Evolutionary conservation across 2,888 invertebrate genomes (phyloP).

Genomic region (Lepetodrilus schrolli): DNA sequence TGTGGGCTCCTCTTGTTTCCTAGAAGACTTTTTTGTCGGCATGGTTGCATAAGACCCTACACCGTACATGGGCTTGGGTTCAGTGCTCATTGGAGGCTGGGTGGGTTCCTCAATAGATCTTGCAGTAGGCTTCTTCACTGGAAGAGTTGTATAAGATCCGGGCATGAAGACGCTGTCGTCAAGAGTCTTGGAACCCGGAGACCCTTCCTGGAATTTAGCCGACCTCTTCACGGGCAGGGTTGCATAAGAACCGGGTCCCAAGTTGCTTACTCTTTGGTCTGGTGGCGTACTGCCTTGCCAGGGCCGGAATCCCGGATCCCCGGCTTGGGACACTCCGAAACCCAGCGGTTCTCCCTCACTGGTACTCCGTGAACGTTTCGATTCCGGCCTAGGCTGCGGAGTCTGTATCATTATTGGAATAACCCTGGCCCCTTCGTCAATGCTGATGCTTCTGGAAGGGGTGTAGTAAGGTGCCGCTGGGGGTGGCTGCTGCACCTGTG

Average conservation of each 20-base stretch:
- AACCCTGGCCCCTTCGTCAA: slow-evolving; percentile 35
- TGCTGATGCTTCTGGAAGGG: slow-evolving; percentile 39
- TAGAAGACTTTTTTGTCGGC: slow-evolving; percentile 41
- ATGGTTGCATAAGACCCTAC: slow-evolving; percentile 57
- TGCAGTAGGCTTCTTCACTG: slow-evolving; percentile 36
- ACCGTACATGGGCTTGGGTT: slow-evolving; percentile 38
- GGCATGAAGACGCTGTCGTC: slow-evolving; percentile 36
- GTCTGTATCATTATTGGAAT: slow-evolving; percentile 38
- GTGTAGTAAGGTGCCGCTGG: slow-evolving; percentile 26
- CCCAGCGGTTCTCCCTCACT: slow-evolving; percentile 38
- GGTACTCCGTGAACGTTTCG: slow-evolving; percentile 31
- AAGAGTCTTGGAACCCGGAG: slow-evolving; percentile 16
- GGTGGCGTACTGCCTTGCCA: slow-evolving; percentile 22
- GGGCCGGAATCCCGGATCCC: background rate
- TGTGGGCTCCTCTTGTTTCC: background rate
- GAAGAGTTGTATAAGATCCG: slow-evolving; percentile 57
- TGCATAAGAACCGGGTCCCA: slow-evolving; percentile 51
- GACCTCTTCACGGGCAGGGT: slow-evolving; percentile 50
- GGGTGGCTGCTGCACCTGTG: background rate
- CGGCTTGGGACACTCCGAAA: slow-evolving; percentile 28
- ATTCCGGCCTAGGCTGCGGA: background rate
- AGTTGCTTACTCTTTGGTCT: slow-evolving; percentile 32
- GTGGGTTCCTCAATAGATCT: background rate
- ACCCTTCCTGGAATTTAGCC: background rate
- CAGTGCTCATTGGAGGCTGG: background rate